Conservation (phyloP, 2,113 vertebrate genomes). For the Oncorhynchus keta region DNA sequence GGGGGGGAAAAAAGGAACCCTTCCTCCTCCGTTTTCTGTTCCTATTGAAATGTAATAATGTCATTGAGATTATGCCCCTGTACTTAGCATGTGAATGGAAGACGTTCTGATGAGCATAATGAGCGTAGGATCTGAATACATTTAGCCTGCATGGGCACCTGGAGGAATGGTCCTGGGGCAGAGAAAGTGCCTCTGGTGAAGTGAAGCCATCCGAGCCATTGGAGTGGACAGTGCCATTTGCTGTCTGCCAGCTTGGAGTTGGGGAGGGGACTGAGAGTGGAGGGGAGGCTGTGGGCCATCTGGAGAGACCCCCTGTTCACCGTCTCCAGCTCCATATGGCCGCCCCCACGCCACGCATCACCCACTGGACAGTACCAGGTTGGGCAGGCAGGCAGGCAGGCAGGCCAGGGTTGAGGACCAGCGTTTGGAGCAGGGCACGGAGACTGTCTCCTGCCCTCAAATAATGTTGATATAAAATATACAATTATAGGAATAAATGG, state of each 20-base stretch:
- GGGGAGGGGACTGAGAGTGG: background rate
- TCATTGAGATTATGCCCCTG: background rate
- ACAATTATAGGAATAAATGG: no score
- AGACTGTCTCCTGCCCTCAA: background rate
- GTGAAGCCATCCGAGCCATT: background rate
- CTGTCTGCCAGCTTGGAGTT: slow-evolving; percentile 10
- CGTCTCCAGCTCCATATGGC: slow-evolving; percentile 28
- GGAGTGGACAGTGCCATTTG: slow-evolving; percentile 5
- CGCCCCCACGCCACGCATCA: background rate
- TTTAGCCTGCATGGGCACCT: slow-evolving; percentile 2
- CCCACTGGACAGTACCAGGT: background rate
- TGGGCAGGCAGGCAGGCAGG: background rate
- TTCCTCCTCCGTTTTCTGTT: background rate
- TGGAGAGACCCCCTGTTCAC: slow-evolving; percentile 31
- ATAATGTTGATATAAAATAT: no score
- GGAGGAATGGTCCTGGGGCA: background rate
- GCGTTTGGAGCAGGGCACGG: background rate
- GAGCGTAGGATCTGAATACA: background rate
- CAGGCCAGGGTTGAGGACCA: background rate
- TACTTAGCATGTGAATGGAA: background rate
- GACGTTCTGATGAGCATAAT: no score
- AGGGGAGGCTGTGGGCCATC: slow-evolving; percentile 22
- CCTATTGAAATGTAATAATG: no score
- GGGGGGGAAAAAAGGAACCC: background rate
- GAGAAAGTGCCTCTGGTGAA: background rate